A percentile compares a stretch with the other conserved stretches of the same genome.
Conservation (phyloP, 2,888 invertebrate species). For the Latheticus oryzae region DNA sequence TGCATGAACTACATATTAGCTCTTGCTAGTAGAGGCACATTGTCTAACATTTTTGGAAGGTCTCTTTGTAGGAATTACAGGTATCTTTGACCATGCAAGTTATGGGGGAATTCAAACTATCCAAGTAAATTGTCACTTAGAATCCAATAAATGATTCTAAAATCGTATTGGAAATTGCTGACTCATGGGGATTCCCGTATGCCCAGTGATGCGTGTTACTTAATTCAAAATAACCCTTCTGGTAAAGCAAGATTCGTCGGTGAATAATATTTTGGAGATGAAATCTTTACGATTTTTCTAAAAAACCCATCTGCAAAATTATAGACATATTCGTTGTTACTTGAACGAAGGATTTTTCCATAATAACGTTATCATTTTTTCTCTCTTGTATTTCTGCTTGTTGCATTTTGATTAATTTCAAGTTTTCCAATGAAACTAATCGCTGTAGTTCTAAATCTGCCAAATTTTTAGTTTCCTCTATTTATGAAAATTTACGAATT, state of each 20-base stretch:
- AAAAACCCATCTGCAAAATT: no score
- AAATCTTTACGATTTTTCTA: no score
- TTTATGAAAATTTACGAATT: no score
- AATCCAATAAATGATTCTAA: neutral
- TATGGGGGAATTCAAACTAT: neutral
- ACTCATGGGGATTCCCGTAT: neutral
- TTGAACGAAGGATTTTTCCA: no score
- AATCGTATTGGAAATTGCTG: neutral
- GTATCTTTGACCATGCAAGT: neutral
- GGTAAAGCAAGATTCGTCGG: neutral
- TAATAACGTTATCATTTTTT: no score
- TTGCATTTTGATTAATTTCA: no score
- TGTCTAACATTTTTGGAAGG: neutral
- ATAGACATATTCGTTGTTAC: no score
- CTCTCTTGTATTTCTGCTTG: no score
- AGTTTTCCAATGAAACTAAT: no score
- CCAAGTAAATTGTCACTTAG: neutral
- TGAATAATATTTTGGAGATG: neutral
- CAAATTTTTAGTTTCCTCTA: no score
- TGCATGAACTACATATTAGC: slow-evolving; percentile 1
- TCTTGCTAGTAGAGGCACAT: neutral
- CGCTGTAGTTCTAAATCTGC: no score
- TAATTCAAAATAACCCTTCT: neutral
- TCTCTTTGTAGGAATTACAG: neutral
- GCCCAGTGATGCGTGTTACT: neutral